Conservation (phyloP, 2,888 invertebrate species). For the Epinotia nisella region DNA sequence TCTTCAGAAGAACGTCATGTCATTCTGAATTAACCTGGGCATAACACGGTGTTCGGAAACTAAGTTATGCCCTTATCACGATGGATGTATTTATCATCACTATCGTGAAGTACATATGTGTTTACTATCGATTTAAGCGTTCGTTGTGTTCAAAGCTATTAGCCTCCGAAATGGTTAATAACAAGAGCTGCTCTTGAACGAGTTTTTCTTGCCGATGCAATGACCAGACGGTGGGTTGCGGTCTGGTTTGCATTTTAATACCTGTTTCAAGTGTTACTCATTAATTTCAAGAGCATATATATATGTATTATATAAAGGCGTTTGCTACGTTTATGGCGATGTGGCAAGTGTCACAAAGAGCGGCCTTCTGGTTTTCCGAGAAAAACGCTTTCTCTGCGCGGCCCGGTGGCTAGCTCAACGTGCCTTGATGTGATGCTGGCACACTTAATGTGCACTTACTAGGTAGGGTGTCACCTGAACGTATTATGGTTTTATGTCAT, state of each 20-base stretch:
- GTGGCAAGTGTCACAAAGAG: slow-evolving; percentile 39
- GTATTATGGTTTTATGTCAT: slow-evolving; percentile 23
- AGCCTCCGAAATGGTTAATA: slow-evolving; percentile 28
- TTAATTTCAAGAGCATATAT: slow-evolving; percentile 34
- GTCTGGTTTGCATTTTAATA: slow-evolving; percentile 40
- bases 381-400: slow-evolving; percentile 76
- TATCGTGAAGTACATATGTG: neutral
- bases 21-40: slow-evolving; percentile 1
- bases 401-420: slow-evolving; percentile 60
- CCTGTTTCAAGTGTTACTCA: slow-evolving; percentile 41
- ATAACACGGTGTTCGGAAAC: neutral
- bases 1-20: slow-evolving; percentile 27
- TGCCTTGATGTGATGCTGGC: slow-evolving; percentile 46
- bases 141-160: neutral
- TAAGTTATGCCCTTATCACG: neutral
- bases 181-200: slow-evolving; percentile 36
- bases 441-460: slow-evolving; percentile 40
- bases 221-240: slow-evolving; percentile 35
- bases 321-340: slow-evolving; percentile 23
- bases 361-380: slow-evolving; percentile 59
- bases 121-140: neutral
- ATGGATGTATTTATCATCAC: neutral
- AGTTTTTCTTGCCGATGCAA: slow-evolving; percentile 40
- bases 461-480: slow-evolving; percentile 19
- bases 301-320: slow-evolving; percentile 19